These are phyloP conservation scores for Urocyon cinereoargenteus DNA, from an alignment of 2,797 vertebrate genomes.

Conservation along the genomic window DNA sequence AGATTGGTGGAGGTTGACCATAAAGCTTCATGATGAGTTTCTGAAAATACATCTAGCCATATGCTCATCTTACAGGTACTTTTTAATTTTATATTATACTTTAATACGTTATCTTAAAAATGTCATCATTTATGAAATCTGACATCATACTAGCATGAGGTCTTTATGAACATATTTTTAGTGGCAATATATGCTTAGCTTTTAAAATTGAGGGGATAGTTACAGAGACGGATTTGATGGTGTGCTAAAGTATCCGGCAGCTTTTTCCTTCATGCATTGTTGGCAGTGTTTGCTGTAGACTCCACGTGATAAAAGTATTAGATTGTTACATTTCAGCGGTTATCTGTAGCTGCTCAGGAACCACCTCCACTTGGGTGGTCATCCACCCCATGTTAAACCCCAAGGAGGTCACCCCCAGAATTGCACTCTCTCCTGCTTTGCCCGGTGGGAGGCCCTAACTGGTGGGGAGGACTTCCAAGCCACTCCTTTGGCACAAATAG, in stretches of 20 bases:
- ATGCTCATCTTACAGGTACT: not conserved
- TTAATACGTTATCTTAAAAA: not conserved
- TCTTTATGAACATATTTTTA: conserved; percentile 74
- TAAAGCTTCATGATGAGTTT: conserved; percentile 62
- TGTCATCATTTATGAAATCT: conserved; percentile 66
- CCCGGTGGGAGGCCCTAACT: conserved; percentile 62
- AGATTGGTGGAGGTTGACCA: conserved; percentile 60
- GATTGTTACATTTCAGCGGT: conserved; percentile 74
- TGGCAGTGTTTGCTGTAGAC: conserved; percentile 38
- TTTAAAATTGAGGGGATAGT: not conserved
- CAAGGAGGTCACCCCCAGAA: conserved; percentile 35
- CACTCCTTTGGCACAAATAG: conserved; percentile 35
- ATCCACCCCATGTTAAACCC: conserved; percentile 28
- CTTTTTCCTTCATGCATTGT: conserved; percentile 46
- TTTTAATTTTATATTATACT: conserved; percentile 6
- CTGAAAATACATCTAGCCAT: conserved; percentile 8
- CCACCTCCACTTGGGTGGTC: conserved; percentile 77
- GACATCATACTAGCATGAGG: conserved; percentile 66
- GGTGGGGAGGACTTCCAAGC: conserved; percentile 46
- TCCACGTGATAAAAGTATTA: conserved; percentile 52
- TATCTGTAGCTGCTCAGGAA: conserved; percentile 79
- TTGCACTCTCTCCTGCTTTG: not conserved
- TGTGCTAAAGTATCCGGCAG: not conserved
- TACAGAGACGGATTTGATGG: not conserved
- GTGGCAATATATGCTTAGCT: not conserved